phyloP scores from a whole-genome alignment of 2,113 vertebrate genomes.

The Arvicanthis niloticus region DNA sequence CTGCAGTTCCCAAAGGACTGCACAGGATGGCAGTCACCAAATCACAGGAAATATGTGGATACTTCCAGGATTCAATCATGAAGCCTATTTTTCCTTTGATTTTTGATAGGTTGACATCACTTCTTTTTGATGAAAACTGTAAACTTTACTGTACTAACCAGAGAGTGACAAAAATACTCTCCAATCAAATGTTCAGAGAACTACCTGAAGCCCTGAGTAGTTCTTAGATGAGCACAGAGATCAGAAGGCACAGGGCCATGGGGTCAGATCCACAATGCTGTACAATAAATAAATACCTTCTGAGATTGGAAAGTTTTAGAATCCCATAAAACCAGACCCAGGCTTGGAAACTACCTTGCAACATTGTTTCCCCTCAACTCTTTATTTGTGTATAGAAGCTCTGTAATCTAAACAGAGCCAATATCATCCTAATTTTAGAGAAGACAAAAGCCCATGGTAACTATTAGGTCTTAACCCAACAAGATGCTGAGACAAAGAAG shows the following conservation, averaged over 20 bases:
- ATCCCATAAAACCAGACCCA: not conserved
- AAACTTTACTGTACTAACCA: not conserved
- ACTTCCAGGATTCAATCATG: not conserved
- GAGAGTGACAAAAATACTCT: not conserved
- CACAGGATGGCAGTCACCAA: not conserved
- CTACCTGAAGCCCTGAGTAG: not conserved
- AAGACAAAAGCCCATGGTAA: not conserved
- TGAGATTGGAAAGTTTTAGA: not conserved
- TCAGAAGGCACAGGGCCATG: too few relatives aligned
- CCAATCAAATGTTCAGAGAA: not conserved
- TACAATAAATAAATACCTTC: not conserved
- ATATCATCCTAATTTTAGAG: not conserved
- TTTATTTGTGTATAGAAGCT: not conserved
- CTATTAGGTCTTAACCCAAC: not conserved
- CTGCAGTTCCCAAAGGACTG: not conserved
- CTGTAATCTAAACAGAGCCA: not conserved
- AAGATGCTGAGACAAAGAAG: not conserved
- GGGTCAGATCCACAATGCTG: not conserved
- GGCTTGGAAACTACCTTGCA: not conserved
- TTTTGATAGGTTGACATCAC: conserved; percentile 56
- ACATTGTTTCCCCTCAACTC: not conserved
- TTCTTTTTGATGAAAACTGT: conserved; percentile 9
- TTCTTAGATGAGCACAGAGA: not conserved
- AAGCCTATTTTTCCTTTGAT: conserved; percentile 42
- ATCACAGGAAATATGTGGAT: not conserved